Conservation (phyloP, 1,140 invertebrate genomes). For the Lasioglossum baleicum region DNA sequence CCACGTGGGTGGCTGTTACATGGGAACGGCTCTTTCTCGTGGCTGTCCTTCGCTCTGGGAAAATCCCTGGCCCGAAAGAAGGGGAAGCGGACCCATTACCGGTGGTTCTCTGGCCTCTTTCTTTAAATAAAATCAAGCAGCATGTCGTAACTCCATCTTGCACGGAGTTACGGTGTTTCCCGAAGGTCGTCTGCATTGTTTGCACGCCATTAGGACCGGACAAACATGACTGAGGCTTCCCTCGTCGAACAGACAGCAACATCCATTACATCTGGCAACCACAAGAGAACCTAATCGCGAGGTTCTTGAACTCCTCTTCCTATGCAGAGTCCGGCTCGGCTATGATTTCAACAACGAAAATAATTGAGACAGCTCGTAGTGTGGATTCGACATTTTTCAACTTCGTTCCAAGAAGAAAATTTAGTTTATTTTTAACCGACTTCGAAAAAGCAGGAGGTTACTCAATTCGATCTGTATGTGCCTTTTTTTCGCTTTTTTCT, state of each 20-base stretch:
- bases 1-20: not conserved
- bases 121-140: not conserved
- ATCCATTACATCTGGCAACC: not conserved
- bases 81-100: not conserved
- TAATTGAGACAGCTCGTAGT: no score
- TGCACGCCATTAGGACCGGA: not conserved
- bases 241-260: not conserved
- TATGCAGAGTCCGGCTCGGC: no score
- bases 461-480: no score
- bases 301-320: no score
- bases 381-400: no score
- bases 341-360: no score
- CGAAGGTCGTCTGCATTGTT: constrained; percentile 3
- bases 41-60: not conserved
- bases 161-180: not conserved
- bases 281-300: no score
- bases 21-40: not conserved
- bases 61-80: not conserved
- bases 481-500: no score
- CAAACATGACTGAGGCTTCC: not conserved
- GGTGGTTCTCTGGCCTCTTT: not conserved
- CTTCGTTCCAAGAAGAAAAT: no score
- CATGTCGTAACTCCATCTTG: not conserved
- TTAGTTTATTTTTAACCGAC: no score
- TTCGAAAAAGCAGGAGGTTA: no score